Base-by-base conservation (phyloP, 2,797 vertebrate genomes). In the Malacoctenus gilli region DNA sequence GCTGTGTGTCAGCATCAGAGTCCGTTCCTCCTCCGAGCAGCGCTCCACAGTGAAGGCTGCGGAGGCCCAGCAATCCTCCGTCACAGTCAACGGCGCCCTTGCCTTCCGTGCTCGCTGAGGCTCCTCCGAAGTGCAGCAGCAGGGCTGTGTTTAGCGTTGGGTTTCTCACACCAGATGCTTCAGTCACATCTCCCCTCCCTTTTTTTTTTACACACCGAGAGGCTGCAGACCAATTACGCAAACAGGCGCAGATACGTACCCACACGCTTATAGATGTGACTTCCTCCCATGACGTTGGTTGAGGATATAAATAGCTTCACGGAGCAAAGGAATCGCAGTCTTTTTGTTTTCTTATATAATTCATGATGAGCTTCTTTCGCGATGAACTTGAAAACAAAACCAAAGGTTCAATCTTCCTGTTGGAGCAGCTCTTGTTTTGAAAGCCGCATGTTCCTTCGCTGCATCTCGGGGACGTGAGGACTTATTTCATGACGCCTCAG, bases 141-240 rank as follows among this genome's bases (percentile, higher is more conserved):
- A 38, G 64, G 49, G 42, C 44, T 47, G 21, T 68, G 46, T 59
- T 68, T 59, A 35, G 65, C 18, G 13, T 63, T 47, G 14, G 8
- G 7, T 63, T 82, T 84, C 62, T 76, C 79, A 78, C 82, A 72
- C 65, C 79, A 84, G 75, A 85, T 79, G 78, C 68, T 60, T 70
- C 69, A 35, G 52, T 56, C 59, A 44, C 61, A 47, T 61, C 44
- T 43, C 39, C 35, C 52, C 35, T 56, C 68, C 37, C 62, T 36
- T 58, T 63, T 30, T 36, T 58, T 63, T 30, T 25, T 49, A 54
- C 66, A 40, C 48, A 22, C 43, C 46, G 25, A 37, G 39, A 58
- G 25, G 25, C 50, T 18, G 48, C 43, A 34, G 43, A 66, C 41
- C 23, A 51, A 55, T 65, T 70, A 28, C 10, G 1, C 59, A 48